Evolutionary conservation across 2,888 invertebrate species (phyloP).

Genomic region (Saturnia pavonia): DNA sequence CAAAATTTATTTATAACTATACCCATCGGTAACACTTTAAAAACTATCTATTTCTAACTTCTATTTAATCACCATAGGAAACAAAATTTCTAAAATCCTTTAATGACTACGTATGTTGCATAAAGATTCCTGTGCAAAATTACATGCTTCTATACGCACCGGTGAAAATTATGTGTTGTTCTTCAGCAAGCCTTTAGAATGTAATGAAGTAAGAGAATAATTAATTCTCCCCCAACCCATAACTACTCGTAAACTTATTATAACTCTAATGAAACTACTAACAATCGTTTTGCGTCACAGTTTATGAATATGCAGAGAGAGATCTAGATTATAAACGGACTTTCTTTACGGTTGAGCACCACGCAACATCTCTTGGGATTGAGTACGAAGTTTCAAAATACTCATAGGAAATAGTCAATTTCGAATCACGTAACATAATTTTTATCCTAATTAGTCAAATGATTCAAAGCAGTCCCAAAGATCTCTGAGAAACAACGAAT

Average conservation of each 20-base stretch:
- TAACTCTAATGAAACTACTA: conserved; percentile 36
- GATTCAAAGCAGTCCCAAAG: not conserved
- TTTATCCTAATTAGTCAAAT: not conserved
- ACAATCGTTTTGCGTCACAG: conserved; percentile 38
- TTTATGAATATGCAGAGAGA: conserved; percentile 38
- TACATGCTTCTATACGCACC: no score
- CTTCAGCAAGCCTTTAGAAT: no score
- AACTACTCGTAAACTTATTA: conserved; percentile 25
- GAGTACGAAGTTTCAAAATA: conserved; percentile 4
- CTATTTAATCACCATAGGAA: no score
- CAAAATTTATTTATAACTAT: no score
- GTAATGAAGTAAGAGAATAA: no score
- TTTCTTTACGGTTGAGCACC: conserved; percentile 42
- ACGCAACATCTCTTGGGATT: conserved; percentile 19
- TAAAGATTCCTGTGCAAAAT: no score
- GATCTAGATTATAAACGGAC: conserved; percentile 50
- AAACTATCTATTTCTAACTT: no score
- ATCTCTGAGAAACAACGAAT: not conserved
- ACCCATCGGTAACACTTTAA: no score
- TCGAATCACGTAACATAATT: not conserved
- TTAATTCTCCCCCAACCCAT: not conserved
- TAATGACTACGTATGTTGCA: no score
- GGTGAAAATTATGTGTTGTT: no score
- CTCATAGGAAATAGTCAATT: not conserved
- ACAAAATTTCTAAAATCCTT: no score